These are phyloP conservation scores for Muntiacus reevesi DNA, from an alignment of 2,113 vertebrate species.

Conservation along the genomic window DNA sequence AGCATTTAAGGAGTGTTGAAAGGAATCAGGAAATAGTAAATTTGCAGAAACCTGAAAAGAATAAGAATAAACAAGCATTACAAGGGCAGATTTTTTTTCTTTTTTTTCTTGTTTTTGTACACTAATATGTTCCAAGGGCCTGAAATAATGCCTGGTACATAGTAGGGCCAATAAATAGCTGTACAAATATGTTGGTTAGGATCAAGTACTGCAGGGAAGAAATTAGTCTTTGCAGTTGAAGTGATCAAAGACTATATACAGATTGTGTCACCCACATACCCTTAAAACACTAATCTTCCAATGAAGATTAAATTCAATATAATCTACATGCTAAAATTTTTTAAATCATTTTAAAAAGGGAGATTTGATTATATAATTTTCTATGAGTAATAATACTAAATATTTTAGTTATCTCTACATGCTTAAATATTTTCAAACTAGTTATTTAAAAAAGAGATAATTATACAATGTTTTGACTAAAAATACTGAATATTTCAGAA, in stretches of 20 bases:
- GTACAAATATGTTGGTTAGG: not conserved
- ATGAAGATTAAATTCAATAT: not conserved
- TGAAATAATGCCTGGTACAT: not conserved
- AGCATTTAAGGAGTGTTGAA: not conserved
- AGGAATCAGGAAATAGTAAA: not conserved
- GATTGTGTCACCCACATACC: not conserved
- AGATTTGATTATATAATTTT: not conserved
- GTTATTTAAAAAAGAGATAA: not conserved
- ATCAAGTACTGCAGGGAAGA: not conserved
- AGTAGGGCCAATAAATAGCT: not conserved
- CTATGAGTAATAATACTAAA: not conserved
- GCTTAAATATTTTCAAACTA: not conserved
- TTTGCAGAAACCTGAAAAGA: not conserved
- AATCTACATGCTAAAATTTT: not conserved
- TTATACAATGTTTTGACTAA: not conserved
- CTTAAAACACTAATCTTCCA: not conserved
- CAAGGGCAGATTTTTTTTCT: rapidly evolving
- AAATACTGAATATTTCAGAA: slow-evolving; percentile 10
- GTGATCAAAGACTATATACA: not conserved
- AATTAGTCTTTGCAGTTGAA: not conserved
- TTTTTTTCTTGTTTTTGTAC: not conserved
- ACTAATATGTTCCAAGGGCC: not conserved
- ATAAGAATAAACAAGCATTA: not conserved
- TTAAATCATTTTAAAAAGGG: not conserved
- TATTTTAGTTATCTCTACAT: not conserved